These are phyloP conservation scores for Phrynocephalus guinanensis DNA, from an alignment of 2,797 vertebrate genomes.

Conservation along the genomic window DNA sequence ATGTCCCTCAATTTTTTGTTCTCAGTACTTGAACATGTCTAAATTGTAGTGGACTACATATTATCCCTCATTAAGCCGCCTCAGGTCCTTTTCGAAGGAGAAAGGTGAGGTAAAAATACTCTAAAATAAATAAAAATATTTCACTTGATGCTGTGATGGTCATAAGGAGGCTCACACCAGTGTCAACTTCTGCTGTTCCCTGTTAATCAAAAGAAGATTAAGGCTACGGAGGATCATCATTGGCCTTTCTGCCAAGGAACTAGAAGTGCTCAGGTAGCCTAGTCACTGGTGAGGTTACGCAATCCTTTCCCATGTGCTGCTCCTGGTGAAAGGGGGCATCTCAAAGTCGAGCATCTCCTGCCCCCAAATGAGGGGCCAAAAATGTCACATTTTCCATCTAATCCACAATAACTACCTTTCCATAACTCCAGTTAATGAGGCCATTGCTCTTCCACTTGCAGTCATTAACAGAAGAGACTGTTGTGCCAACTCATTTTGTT, in stretches of 20 bases:
- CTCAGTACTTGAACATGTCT: no score
- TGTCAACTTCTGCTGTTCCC: background rate
- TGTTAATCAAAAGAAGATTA: background rate
- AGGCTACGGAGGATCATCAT: background rate
- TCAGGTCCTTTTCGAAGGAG: no score
- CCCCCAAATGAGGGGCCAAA: background rate
- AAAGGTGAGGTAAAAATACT: no score
- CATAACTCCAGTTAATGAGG: constrained; percentile 15
- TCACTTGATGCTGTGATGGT: background rate
- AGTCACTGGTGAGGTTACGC: background rate
- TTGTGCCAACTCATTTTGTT: constrained; percentile 1
- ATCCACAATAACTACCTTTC: background rate
- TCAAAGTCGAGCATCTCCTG: background rate
- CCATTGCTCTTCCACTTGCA: background rate
- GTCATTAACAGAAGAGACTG: constrained; percentile 8
- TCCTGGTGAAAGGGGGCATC: background rate
- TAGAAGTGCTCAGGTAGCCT: background rate
- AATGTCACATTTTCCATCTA: background rate
- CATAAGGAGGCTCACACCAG: background rate
- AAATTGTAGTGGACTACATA: no score
- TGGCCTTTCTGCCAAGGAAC: background rate
- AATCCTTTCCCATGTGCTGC: background rate
- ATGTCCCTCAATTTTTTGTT: no score
- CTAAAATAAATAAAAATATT: no score
- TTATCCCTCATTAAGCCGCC: no score